Evolutionary conservation across 92 coral and sea anemone species (phyloP).

Genomic region (Isaurus tuberculatus): DNA sequence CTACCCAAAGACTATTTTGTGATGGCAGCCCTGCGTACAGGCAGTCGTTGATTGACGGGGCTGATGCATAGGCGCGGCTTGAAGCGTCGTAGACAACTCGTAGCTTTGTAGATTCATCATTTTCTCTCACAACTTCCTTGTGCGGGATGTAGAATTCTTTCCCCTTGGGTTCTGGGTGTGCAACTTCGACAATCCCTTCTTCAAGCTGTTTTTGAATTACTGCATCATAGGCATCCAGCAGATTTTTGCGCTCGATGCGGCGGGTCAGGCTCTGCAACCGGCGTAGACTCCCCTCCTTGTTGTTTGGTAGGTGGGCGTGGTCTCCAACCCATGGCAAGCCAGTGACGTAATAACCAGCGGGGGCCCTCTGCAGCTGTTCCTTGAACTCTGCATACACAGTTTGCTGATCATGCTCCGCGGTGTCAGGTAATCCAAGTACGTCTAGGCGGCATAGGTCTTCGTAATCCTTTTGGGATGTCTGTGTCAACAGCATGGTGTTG

Average conservation of each 20-base stretch:
- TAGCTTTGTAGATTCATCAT: neutral
- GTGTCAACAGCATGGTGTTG: neutral
- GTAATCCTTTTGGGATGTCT: neutral
- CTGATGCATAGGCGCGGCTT: neutral
- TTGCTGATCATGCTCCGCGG: constrained; percentile 10
- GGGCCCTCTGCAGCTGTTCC: constrained; percentile 15
- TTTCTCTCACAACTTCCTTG: constrained; percentile 7
- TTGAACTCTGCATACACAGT: constrained; percentile 28
- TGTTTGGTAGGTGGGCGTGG: constrained; percentile 35
- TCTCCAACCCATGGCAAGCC: constrained; percentile 30
- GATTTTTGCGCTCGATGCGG: neutral
- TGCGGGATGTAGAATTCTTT: constrained; percentile 25
- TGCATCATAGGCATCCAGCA: constrained; percentile 5
- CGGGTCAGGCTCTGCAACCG: constrained; percentile 15
- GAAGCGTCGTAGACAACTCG: constrained; percentile 9
- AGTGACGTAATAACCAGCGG: constrained; percentile 25
- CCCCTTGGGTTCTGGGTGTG: neutral
- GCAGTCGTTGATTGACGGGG: constrained; percentile 44
- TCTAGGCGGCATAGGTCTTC: constrained; percentile 25
- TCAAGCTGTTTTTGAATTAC: constrained; percentile 23
- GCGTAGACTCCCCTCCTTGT: constrained; percentile 19
- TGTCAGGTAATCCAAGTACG: constrained; percentile 7
- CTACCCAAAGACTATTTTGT: constrained; percentile 59
- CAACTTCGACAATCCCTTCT: constrained; percentile 25
- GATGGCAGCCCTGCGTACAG: constrained; percentile 54